A percentile compares a stretch with the other conserved stretches of the same genome.
Conservation (phyloP, 2,888 invertebrate species). For the Miltochrista miniata region DNA sequence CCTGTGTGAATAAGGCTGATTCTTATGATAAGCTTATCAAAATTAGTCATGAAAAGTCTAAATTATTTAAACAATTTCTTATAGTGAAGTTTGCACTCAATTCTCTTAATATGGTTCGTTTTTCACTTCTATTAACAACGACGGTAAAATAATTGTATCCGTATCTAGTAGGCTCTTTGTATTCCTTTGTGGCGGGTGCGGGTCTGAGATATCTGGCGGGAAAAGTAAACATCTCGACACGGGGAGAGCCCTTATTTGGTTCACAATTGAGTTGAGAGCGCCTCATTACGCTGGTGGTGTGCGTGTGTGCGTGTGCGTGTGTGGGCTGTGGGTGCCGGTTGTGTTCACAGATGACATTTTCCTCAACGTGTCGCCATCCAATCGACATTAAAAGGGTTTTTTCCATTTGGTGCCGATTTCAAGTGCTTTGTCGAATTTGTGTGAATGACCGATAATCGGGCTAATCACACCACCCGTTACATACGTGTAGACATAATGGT, state of each 20-base stretch:
- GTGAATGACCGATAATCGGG: background rate
- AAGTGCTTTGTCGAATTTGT: background rate
- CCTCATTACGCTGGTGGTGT: background rate
- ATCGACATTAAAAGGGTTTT: background rate
- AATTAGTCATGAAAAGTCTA: no score
- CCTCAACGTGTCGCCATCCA: conserved; percentile 1
- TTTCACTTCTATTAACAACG: background rate
- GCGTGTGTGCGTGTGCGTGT: no score
- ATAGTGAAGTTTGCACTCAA: background rate
- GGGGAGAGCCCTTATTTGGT: conserved; percentile 4
- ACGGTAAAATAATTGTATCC: background rate
- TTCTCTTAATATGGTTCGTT: no score
- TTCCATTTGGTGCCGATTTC: background rate
- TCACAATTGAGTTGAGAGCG: background rate
- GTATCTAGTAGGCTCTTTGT: conserved; percentile 8
- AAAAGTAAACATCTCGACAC: background rate
- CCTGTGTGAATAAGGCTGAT: no score
- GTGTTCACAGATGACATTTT: no score
- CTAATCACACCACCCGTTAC: background rate
- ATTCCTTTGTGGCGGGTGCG: background rate
- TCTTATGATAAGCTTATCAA: no score
- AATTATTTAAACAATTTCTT: no score
- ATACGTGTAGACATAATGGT: no score
- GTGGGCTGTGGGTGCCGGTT: background rate
- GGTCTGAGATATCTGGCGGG: background rate